These are phyloP conservation scores for Corydoras maculifer DNA, from an alignment of 2,113 vertebrate species.

Conservation along the genomic window DNA sequence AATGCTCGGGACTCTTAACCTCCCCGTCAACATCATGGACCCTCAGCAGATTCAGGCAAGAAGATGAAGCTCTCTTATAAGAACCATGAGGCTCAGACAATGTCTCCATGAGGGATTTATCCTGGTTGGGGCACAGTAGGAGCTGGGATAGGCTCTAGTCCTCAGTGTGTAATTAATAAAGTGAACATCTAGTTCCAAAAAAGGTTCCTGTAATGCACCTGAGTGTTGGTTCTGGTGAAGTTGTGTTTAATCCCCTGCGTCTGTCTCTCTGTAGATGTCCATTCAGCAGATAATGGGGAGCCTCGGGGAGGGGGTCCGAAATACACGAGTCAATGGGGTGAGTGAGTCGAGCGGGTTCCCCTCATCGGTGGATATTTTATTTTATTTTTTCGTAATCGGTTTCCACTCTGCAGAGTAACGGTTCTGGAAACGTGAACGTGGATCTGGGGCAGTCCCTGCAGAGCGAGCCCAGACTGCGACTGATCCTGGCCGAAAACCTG, in stretches of 20 bases:
- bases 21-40: conserved; percentile 82
- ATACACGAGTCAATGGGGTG: conserved; percentile 69
- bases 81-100: no score
- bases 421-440: conserved; percentile 81
- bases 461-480: conserved; percentile 80
- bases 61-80: conserved; percentile 47
- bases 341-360: no score
- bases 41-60: conserved; percentile 71
- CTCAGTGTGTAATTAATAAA: no score
- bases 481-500: conserved; percentile 83
- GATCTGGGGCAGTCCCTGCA: conserved; percentile 79
- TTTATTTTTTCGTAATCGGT: not conserved
- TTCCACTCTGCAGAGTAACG: conserved; percentile 59
- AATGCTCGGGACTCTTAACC: conserved; percentile 89
- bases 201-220: no score
- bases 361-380: no score
- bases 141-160: no score
- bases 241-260: not conserved
- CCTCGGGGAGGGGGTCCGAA: conserved; percentile 66
- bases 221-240: not conserved
- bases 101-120: no score
- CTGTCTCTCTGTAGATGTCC: conserved; percentile 54
- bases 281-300: conserved; percentile 74
- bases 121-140: no score
- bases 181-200: no score